Conservation (phyloP, 2,797 vertebrate species). For the Pipistrellus nathusii region DNA sequence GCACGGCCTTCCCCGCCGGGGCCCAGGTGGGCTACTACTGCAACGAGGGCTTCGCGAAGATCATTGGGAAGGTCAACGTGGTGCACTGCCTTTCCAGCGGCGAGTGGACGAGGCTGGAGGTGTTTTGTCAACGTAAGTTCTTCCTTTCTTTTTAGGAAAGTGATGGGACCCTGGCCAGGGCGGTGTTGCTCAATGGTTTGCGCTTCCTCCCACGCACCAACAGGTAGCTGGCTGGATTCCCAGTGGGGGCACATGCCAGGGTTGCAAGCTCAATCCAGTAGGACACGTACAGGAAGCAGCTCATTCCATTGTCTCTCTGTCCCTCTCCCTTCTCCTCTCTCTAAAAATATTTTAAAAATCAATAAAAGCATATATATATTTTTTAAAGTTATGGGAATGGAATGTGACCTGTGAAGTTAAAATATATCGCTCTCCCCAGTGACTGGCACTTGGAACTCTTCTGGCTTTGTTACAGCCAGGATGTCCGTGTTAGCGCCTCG, state of each 20-base stretch:
- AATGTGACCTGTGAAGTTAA: background rate
- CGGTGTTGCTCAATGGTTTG: background rate
- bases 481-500: too few species aligned
- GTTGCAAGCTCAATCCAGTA: background rate
- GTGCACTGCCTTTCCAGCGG: background rate
- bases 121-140: conserved; percentile 81
- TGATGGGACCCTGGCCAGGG: background rate
- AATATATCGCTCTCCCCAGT: conserved; percentile 25
- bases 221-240: background rate
- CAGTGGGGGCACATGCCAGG: background rate
- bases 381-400: background rate
- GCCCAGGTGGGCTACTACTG: background rate
- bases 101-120: conserved; percentile 29
- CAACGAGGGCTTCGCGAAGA: conserved; percentile 25
- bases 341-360: too few species aligned
- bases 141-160: background rate
- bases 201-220: background rate
- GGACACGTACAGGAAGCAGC: background rate
- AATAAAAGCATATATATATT: background rate
- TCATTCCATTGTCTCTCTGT: background rate
- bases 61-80: background rate
- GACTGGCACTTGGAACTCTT: conserved; percentile 73
- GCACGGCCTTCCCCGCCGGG: too few species aligned
- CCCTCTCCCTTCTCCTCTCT: background rate
- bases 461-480: conserved; percentile 60